Percentiles rank a stretch among this genome's conserved stretches.
phyloP scores from a whole-genome alignment of 2,797 vertebrate genomes.

The Centropyge bicolor region DNA sequence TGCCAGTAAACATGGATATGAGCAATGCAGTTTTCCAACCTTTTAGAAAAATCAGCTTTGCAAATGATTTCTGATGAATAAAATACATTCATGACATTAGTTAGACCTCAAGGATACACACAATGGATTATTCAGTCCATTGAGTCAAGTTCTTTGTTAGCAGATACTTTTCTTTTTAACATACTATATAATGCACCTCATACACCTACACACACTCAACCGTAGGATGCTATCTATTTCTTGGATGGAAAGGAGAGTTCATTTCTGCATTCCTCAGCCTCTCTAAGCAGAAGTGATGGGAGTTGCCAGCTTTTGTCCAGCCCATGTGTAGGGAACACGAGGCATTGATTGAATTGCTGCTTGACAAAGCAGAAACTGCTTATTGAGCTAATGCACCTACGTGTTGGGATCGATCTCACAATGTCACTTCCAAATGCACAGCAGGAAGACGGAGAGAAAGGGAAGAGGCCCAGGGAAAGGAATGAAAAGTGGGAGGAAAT shows the following conservation, averaged over 20 bases:
- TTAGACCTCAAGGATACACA: neutral
- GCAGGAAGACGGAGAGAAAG: constrained; percentile 40
- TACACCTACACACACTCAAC: constrained; percentile 8
- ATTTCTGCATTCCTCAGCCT: constrained; percentile 57
- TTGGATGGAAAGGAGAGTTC: neutral
- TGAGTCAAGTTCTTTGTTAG: neutral
- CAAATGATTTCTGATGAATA: neutral
- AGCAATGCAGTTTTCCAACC: too few species aligned
- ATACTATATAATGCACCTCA: neutral
- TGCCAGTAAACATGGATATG: neutral
- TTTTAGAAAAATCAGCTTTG: neutral
- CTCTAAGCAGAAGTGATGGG: constrained; percentile 76
- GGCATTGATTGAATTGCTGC: constrained; percentile 84
- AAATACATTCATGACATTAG: neutral
- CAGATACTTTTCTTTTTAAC: too few species aligned
- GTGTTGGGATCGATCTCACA: constrained; percentile 82
- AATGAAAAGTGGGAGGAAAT: constrained; percentile 9
- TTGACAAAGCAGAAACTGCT: constrained; percentile 87
- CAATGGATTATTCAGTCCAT: neutral
- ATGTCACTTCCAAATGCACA: constrained; percentile 79
- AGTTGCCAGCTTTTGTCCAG: constrained; percentile 74
- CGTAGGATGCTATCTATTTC: constrained; percentile 7
- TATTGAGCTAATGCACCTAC: constrained; percentile 86
- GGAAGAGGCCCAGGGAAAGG: constrained; percentile 21
- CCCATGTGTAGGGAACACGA: constrained; percentile 73